These are phyloP conservation scores for Laothoe populi DNA, from an alignment of 2,888 invertebrate genomes.

Conservation along the genomic window DNA sequence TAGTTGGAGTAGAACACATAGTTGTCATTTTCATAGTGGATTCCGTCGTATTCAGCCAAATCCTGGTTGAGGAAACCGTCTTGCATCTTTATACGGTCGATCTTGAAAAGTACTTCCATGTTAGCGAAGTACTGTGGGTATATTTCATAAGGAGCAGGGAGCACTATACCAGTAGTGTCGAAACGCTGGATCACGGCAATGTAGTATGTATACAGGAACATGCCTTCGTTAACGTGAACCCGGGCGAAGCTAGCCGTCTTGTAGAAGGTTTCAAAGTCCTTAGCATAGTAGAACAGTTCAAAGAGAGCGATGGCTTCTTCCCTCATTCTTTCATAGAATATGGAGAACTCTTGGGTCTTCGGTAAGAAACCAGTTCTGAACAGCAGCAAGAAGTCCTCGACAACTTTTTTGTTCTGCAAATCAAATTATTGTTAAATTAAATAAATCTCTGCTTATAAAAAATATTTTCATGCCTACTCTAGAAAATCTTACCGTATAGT, in stretches of 20 bases:
- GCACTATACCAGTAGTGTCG: conserved; percentile 82
- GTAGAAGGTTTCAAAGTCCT: conserved; percentile 86
- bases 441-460: not conserved
- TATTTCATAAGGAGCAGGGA: conserved; percentile 88
- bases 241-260: conserved; percentile 84
- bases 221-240: conserved; percentile 85
- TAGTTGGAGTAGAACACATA: conserved; percentile 85
- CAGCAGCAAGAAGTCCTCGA: conserved; percentile 69
- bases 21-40: conserved; percentile 66
- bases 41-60: conserved; percentile 62
- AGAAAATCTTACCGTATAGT: conserved; percentile 63
- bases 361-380: conserved; percentile 77
- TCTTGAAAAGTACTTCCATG: conserved; percentile 78
- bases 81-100: conserved; percentile 73
- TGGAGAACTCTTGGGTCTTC: conserved; percentile 79
- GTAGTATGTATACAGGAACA: conserved; percentile 86
- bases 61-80: conserved; percentile 56
- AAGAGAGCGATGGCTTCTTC: conserved; percentile 82
- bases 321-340: conserved; percentile 71
- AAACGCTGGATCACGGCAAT: conserved; percentile 85
- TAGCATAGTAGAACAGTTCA: conserved; percentile 85
- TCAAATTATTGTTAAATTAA: not conserved
- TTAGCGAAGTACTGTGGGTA: conserved; percentile 87
- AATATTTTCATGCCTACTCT: not conserved
- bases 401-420: conserved; percentile 68